A percentile compares a stretch with the other conserved stretches of the same genome.
These are phyloP conservation scores for Lanistes nyassanus DNA, from an alignment of 1,140 invertebrate genomes.

Conservation along the genomic window DNA sequence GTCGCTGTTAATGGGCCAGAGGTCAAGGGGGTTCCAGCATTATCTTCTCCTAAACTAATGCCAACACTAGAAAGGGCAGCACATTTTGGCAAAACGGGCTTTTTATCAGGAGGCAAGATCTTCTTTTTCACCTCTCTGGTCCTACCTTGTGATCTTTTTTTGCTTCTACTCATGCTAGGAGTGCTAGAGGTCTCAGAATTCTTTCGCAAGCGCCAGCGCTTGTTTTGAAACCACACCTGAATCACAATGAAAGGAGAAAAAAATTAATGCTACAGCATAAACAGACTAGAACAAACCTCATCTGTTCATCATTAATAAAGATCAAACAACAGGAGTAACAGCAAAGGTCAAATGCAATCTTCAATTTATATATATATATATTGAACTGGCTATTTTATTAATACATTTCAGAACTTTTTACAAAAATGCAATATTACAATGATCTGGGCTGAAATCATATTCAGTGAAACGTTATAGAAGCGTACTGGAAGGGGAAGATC, in stretches of 20 bases:
- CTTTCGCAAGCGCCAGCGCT: conserved; percentile 8
- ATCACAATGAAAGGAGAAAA: background rate
- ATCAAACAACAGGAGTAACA: background rate
- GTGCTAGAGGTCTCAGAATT: background rate
- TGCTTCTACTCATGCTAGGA: background rate
- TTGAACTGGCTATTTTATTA: too few species aligned
- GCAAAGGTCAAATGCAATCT: background rate
- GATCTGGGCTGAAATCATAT: background rate
- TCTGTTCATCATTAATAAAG: background rate
- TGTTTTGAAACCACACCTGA: conserved; percentile 16
- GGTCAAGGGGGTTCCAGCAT: background rate
- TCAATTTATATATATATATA: background rate
- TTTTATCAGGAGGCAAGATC: background rate
- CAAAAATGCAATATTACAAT: too few species aligned
- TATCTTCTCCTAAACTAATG: background rate
- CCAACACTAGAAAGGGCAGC: background rate
- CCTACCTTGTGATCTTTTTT: background rate
- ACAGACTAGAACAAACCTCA: too few species aligned
- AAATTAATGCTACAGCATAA: background rate
- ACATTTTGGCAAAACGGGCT: background rate
- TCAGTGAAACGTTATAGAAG: background rate
- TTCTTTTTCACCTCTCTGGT: background rate
- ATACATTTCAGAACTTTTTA: too few species aligned
- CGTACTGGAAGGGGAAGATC: background rate
- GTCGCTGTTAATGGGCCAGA: background rate